These are phyloP conservation scores for Macroramphosus scolopax DNA, from an alignment of 2,797 vertebrate species.

Conservation along the genomic window DNA sequence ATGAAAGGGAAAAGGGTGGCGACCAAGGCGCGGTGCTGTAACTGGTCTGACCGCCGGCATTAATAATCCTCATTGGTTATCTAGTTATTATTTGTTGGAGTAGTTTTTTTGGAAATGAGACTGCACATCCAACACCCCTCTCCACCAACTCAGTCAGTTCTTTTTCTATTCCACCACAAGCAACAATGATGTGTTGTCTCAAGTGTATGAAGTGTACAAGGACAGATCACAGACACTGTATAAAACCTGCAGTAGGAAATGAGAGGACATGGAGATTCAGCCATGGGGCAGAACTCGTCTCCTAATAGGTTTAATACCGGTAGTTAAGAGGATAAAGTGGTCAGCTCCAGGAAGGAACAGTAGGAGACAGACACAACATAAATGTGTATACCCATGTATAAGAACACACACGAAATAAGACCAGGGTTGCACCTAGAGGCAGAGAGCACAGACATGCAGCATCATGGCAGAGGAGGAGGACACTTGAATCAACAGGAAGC, in stretches of 20 bases:
- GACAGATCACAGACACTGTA: constrained; percentile 11
- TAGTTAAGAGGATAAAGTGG: constrained; percentile 54
- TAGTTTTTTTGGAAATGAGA: no score
- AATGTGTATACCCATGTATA: constrained; percentile 8
- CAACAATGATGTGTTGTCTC: constrained; percentile 2
- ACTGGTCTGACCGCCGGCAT: constrained; percentile 4
- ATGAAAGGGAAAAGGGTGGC: constrained; percentile 6
- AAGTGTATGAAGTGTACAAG: not conserved
- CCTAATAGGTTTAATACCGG: constrained; percentile 59
- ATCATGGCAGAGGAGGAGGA: constrained; percentile 37
- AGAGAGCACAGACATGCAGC: constrained; percentile 15
- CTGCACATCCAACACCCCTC: no score
- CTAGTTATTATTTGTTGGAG: not conserved
- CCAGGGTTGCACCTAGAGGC: constrained; percentile 24
- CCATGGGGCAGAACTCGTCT: constrained; percentile 22
- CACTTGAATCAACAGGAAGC: constrained; percentile 66
- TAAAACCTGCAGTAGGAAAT: constrained; percentile 42
- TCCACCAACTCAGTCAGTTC: not conserved
- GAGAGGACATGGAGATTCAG: constrained; percentile 24
- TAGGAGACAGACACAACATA: constrained; percentile 45
- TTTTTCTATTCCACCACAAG: constrained; percentile 2
- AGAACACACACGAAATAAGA: constrained; percentile 10
- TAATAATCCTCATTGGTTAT: not conserved
- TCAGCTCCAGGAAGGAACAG: constrained; percentile 57
- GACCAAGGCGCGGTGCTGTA: constrained; percentile 1